Base-by-base conservation (phyloP, 2,797 vertebrate species). In the Synaphobranchus kaupii region DNA sequence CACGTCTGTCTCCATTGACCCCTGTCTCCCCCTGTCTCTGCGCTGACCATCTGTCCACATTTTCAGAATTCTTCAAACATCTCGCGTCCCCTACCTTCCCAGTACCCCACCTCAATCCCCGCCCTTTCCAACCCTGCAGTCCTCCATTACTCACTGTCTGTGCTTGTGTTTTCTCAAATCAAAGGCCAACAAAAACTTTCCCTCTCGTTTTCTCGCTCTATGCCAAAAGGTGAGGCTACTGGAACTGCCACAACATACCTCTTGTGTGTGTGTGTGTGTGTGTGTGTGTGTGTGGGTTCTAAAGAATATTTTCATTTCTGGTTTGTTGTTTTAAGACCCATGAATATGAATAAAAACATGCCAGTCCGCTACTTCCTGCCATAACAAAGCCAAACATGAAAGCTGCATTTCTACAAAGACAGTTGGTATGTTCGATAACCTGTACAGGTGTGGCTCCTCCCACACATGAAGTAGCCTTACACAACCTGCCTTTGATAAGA, bases 311-410 rank as follows among this genome's bases (percentile, higher is more conserved):
- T 89, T 39, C 31, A 88, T 76, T 84, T 60, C 31, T 73, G 28
- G 3, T 73, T 13, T 73, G 28, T 31, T 90, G 91, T 56, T 56
- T 82, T 44, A 88, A 90, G 85, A 89, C 85, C 86, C 25, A 88
- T 86, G 91, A 91, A 91, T 85, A 86, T 90, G 80, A 91, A 92
- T 88, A 91, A 89, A 68, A 91, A 90, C 91, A 89, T 90, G 87
- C 56, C 91, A 89, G 85, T 80, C 13, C 44, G 84, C 86, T 90
- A 91, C 91, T 87, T 91, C 88, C 84, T 86, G 39, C 71, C 86
- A 89, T 86, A 52, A 90, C 78, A 39, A 54, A 88, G 88, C 87
- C 88, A 89, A 87, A 91, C 88, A 92, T 93, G 91, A 93, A 94
- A 92, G 89, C 31, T 22, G 28, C 28, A 39, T 17, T n/a, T 39